Conservation (phyloP, 2,113 vertebrate species). For the Eubucco bourcierii region DNA sequence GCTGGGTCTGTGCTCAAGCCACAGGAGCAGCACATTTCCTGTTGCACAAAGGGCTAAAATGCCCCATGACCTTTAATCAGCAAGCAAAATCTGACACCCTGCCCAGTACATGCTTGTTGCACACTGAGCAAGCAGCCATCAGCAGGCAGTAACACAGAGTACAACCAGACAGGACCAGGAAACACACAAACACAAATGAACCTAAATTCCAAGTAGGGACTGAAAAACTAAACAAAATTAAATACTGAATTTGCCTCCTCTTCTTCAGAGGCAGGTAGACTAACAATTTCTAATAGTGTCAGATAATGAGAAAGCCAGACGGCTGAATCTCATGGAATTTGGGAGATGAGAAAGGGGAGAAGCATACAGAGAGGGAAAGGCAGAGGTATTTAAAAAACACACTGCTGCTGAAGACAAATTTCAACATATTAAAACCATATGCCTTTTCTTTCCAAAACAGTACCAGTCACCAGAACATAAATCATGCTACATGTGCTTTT, state of each 20-base stretch:
- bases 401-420: background rate
- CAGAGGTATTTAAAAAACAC: background rate
- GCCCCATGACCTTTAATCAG: background rate
- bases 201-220: background rate
- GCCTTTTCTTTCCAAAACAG: background rate
- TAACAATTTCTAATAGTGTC: background rate
- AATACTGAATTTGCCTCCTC: background rate
- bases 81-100: background rate
- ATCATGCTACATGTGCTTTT: background rate
- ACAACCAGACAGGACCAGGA: background rate
- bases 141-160: background rate
- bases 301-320: conserved; percentile 33
- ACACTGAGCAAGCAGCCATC: background rate
- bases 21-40: background rate
- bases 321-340: conserved; percentile 4
- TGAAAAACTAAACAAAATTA: background rate
- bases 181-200: rapidly evolving
- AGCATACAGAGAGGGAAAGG: background rate
- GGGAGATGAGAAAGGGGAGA: background rate
- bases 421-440: conserved; percentile 36
- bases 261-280: background rate
- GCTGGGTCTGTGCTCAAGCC: background rate
- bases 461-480: background rate
- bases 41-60: background rate
- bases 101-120: background rate